phyloP scores from a whole-genome alignment of 2,797 vertebrate species.

The Platalea minor region DNA sequence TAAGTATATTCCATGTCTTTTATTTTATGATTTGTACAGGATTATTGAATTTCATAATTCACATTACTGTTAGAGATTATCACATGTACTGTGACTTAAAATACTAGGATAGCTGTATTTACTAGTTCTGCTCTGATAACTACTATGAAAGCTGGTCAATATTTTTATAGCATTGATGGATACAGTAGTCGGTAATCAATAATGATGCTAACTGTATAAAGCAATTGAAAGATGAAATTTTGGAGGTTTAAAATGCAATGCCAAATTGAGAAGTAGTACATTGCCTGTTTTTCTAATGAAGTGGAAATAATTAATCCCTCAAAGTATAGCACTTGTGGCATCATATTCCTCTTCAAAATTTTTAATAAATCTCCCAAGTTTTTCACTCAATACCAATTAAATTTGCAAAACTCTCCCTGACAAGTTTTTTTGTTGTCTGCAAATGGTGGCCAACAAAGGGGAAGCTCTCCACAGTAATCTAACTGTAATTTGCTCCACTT shows the following conservation, averaged over 20 bases:
- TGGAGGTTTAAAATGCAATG: background rate
- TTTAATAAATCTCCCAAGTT: background rate
- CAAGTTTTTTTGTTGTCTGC: background rate
- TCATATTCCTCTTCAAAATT: background rate
- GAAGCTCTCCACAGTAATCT: background rate
- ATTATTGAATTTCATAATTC: background rate
- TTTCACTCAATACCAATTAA: background rate
- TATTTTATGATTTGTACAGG: background rate
- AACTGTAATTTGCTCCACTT: background rate
- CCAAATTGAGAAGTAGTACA: background rate
- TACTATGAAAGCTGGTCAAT: constrained; percentile 31
- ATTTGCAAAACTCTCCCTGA: background rate
- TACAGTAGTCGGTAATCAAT: background rate
- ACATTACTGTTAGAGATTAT: background rate
- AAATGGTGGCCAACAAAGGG: background rate
- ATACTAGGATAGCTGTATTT: background rate
- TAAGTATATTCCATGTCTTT: background rate
- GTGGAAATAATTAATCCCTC: background rate
- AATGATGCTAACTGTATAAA: constrained; percentile 34
- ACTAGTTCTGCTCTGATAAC: constrained; percentile 21
- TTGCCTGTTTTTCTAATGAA: background rate
- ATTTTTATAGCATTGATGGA: constrained; percentile 10
- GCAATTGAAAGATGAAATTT: constrained; percentile 20
- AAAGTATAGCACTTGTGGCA: background rate
- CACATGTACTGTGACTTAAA: background rate